These are phyloP conservation scores for Hipposideros armiger DNA, from an alignment of 2,113 vertebrate species.

Conservation along the genomic window DNA sequence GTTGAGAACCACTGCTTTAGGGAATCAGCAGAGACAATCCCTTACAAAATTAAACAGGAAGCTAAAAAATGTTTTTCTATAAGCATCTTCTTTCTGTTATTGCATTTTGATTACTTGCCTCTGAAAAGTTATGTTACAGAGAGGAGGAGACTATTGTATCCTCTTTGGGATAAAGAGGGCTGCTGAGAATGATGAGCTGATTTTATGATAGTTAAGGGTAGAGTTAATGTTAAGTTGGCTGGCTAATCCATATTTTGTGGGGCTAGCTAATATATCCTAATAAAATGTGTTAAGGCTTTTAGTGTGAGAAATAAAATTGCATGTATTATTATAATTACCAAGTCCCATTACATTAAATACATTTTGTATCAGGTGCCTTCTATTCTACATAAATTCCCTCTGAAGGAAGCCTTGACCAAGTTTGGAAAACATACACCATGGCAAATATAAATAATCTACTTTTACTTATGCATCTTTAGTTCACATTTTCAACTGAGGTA, in stretches of 20 bases:
- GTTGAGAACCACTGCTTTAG: background rate
- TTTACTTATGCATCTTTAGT: background rate
- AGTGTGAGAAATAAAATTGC: background rate
- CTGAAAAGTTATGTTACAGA: background rate
- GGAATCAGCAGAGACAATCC: background rate
- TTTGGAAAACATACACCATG: conserved; percentile 20
- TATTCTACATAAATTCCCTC: background rate
- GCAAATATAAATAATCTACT: conserved; percentile 12
- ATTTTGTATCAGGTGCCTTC: background rate
- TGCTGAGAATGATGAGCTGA: background rate
- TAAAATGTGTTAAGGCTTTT: background rate
- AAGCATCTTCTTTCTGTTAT: background rate
- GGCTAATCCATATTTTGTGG: background rate
- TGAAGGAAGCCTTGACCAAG: background rate
- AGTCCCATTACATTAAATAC: background rate
- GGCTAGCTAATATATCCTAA: background rate
- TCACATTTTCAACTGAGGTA: background rate
- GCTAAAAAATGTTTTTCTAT: background rate
- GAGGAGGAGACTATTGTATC: background rate
- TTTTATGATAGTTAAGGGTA: background rate
- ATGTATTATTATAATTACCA: background rate
- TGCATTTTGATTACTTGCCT: conserved; percentile 36
- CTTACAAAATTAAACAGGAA: conserved; percentile 42
- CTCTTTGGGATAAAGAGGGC: background rate
- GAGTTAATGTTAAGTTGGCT: background rate